Conservation (phyloP, 2,113 vertebrate species). For the Oceanodroma tethys region DNA sequence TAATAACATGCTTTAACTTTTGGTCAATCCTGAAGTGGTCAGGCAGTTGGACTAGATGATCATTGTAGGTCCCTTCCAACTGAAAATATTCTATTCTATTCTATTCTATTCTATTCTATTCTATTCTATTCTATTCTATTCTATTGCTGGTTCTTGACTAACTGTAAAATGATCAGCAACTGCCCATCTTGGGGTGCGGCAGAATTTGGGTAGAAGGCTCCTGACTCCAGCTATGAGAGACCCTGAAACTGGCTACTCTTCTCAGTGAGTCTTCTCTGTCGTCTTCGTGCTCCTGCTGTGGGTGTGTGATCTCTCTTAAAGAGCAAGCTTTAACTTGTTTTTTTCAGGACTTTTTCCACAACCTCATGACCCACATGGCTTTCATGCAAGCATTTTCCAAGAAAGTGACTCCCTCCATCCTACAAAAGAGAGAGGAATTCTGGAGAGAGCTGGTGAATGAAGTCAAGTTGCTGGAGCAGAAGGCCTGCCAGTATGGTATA, state of each 20-base stretch:
- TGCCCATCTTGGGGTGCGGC: background rate
- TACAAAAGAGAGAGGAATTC: slow-evolving; percentile 61
- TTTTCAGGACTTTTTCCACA: slow-evolving; percentile 81
- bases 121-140: background rate
- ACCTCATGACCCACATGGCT: slow-evolving; percentile 67
- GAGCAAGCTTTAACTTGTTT: background rate
- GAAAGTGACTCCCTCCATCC: slow-evolving; percentile 62
- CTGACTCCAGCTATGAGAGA: background rate
- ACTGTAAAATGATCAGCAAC: background rate
- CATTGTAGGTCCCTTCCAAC: background rate
- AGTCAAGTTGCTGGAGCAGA: slow-evolving; percentile 66
- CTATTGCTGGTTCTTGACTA: background rate
- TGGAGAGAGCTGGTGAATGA: slow-evolving; percentile 69
- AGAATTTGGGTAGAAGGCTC: background rate
- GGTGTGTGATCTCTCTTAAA: background rate
- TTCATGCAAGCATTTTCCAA: slow-evolving; percentile 67
- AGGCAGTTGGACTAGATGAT: background rate
- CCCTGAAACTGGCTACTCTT: background rate
- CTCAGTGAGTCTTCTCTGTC: background rate
- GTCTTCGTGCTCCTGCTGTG: background rate
- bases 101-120: background rate
- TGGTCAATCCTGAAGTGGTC: background rate
- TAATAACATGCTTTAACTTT: background rate
- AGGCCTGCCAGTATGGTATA: slow-evolving; percentile 66
- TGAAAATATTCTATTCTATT: background rate